Evolutionary conservation across 2,797 vertebrate genomes (phyloP).

Genomic region (Pelochelys cantorii): DNA sequence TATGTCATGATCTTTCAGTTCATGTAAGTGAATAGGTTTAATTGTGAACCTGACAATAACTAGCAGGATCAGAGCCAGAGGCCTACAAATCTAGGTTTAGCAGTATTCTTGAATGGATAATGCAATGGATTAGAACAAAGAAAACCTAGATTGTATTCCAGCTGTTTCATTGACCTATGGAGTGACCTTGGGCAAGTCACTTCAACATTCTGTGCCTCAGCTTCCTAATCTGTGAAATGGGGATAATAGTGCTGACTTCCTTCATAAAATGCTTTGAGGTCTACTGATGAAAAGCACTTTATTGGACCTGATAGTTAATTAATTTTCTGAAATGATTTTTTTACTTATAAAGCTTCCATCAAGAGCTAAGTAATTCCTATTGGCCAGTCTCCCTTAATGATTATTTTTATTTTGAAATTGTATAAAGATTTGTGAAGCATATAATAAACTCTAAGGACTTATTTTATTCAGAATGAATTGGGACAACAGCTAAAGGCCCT

Average conservation of each 20-base stretch:
- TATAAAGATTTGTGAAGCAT: neutral
- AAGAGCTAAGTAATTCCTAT: neutral
- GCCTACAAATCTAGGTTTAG: neutral
- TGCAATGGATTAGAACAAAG: neutral
- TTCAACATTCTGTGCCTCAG: neutral
- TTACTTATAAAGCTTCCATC: fast-evolving
- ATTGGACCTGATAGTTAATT: neutral
- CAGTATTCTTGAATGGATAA: neutral
- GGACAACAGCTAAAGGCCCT: neutral
- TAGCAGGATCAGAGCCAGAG: neutral
- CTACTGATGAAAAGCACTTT: neutral
- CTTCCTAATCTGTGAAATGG: neutral
- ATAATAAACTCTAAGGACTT: neutral
- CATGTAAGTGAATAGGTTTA: neutral
- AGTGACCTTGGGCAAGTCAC: neutral
- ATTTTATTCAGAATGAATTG: neutral
- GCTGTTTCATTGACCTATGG: neutral
- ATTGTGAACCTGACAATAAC: neutral
- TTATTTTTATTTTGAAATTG: neutral
- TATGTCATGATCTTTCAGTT: neutral
- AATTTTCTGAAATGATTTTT: neutral
- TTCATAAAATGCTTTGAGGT: neutral
- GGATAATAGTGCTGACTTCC: neutral
- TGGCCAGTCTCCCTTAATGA: neutral
- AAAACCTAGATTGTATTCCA: neutral